A percentile compares a stretch with the other conserved stretches of the same genome.
Evolutionary conservation across 2,113 vertebrate species (phyloP).

Genomic region (Salvelinus fontinalis): DNA sequence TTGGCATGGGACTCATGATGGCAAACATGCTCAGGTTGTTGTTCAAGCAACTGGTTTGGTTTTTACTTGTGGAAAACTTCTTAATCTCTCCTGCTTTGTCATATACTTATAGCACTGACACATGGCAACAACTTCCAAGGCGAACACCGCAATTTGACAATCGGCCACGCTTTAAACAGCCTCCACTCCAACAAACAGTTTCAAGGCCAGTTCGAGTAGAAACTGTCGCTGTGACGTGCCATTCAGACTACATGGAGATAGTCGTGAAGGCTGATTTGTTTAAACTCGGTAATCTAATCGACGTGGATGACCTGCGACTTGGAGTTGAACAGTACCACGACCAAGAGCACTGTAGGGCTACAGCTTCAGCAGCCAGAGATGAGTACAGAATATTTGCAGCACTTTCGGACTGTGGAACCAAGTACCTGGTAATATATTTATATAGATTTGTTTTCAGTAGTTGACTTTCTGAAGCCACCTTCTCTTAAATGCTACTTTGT

Average conservation of each 20-base stretch:
- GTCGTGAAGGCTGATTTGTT: constrained; percentile 62
- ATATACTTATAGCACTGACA: background rate
- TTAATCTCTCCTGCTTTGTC: background rate
- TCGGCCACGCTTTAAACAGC: background rate
- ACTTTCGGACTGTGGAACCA: constrained; percentile 59
- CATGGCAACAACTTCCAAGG: background rate
- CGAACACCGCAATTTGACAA: background rate
- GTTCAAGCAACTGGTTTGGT: constrained; percentile 13
- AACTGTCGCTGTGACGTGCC: constrained; percentile 50
- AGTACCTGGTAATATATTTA: constrained; percentile 50
- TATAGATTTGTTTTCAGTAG: too few relatives aligned
- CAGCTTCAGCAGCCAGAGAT: constrained; percentile 10
- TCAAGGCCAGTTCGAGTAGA: constrained; percentile 35
- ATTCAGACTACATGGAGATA: constrained; percentile 57
- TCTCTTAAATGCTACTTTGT: background rate
- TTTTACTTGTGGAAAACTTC: constrained; percentile 18
- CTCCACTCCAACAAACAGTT: background rate
- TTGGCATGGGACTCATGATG: constrained; percentile 19
- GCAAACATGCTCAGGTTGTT: background rate
- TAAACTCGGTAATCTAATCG: constrained; percentile 42
- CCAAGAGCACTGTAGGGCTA: constrained; percentile 35
- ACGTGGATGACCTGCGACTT: constrained; percentile 46
- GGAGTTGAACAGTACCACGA: constrained; percentile 38
- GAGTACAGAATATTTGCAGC: constrained; percentile 54
- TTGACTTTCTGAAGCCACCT: background rate